These are phyloP conservation scores for Butastur rufipennis DNA, from an alignment of 2,113 vertebrate species.

Conservation along the genomic window DNA sequence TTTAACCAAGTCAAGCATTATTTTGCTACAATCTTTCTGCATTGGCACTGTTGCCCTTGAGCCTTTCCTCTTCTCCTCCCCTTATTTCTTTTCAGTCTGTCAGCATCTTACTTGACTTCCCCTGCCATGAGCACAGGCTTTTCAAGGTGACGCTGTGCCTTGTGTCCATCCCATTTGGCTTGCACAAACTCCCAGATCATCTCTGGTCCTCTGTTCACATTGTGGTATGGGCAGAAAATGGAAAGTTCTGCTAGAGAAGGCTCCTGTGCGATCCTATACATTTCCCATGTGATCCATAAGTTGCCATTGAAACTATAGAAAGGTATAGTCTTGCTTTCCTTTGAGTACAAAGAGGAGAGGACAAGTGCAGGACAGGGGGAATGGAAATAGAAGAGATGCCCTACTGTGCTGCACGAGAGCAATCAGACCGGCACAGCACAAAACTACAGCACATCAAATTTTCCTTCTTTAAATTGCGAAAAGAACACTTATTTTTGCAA, in stretches of 20 bases:
- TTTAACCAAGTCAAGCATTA: background rate
- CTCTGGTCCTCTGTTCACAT: background rate
- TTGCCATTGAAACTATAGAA: background rate
- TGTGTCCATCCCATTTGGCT: rapidly evolving
- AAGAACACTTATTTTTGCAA: background rate
- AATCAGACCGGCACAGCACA: background rate
- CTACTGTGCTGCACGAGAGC: background rate
- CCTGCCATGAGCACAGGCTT: background rate
- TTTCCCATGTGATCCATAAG: background rate
- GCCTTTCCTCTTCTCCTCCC: background rate
- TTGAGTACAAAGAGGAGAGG: background rate
- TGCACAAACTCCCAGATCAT: background rate
- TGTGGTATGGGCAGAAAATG: background rate
- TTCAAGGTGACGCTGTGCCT: background rate
- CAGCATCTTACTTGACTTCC: background rate
- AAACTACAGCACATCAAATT: background rate
- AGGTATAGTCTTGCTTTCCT: background rate
- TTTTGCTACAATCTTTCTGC: background rate
- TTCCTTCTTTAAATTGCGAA: background rate
- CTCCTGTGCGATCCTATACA: background rate
- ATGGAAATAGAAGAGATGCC: background rate
- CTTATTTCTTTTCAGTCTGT: background rate
- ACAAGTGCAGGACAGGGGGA: background rate
- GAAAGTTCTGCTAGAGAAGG: background rate
- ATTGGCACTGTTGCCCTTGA: background rate